Percentiles rank a stretch among this genome's conserved stretches.
Conservation (phyloP, 2,888 invertebrate genomes). For the Ctena decussata region DNA sequence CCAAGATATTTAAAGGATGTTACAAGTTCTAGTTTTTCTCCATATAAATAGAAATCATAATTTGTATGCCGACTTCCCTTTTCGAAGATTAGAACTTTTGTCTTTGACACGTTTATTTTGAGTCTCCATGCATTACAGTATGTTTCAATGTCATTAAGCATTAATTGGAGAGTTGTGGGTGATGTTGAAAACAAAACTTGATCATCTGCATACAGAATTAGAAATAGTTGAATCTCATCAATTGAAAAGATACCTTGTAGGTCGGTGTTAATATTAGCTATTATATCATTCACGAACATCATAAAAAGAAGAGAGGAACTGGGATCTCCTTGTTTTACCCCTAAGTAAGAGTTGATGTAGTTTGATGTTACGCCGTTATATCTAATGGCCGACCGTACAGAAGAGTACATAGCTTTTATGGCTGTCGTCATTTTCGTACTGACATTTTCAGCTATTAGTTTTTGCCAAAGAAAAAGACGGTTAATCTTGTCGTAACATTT, state of each 20-base stretch:
- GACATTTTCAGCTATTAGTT: constrained; percentile 32
- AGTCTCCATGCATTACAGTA: too few relatives aligned
- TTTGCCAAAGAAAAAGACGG: constrained; percentile 9
- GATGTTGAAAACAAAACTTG: constrained; percentile 22
- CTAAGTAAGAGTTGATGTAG: constrained; percentile 12
- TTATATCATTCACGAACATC: constrained; percentile 33
- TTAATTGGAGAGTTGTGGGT: not conserved
- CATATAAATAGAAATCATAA: too few relatives aligned
- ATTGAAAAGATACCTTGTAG: constrained; percentile 17
- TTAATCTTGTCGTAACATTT: constrained; percentile 44
- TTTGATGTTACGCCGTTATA: constrained; percentile 15
- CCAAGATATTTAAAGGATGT: too few relatives aligned
- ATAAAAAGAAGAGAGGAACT: constrained; percentile 22
- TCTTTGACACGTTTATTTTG: too few relatives aligned
- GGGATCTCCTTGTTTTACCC: constrained; percentile 46
- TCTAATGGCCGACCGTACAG: constrained; percentile 19
- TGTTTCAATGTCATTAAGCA: constrained; percentile 3
- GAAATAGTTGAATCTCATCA: constrained; percentile 9
- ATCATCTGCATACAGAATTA: constrained; percentile 36
- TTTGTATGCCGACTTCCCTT: too few relatives aligned
- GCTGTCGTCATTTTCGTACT: constrained; percentile 30
- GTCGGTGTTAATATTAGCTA: constrained; percentile 19
- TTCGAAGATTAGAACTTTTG: too few relatives aligned
- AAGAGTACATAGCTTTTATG: constrained; percentile 31
- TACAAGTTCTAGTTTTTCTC: too few relatives aligned